Base-by-base conservation (phyloP, 2,113 vertebrate species). In the Lampris megalopsis region DNA sequence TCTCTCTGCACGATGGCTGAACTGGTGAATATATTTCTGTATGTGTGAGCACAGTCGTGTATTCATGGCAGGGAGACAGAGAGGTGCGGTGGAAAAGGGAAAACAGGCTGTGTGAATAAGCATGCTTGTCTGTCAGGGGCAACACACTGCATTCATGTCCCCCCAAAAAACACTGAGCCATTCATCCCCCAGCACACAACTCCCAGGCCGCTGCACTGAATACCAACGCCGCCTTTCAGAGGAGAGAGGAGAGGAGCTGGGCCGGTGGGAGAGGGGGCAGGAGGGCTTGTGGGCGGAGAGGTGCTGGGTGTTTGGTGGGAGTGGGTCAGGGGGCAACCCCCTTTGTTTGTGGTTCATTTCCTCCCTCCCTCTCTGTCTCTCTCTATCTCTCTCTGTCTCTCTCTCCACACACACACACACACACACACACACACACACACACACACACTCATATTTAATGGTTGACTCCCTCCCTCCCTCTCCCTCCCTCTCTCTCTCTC, bases 141-240 rank as follows among this genome's bases (percentile, higher is more conserved):
- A 79, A 77, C 81, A 56, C 72, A 38, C 56, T 73, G 85, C 82
- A 86, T 85, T 91, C 87, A 85, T 77, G 47, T 11, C 49, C 67
- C 71, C 66, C 59, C 50, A 66, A 75, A 70, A 83, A 86, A 93
- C 89, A 93, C 90, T 91, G 82, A 64, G 64, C 80, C 89, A 92
- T 93, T 93, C 90, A 93, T 86, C 42, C 47, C 64, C 24, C 13
- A 61, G 50, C 61, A 43, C 63, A 64, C 59, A 73, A 43, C n/a
- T 59, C 13, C 35, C 43, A 65, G 52, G 61, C 71, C 68, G n/a
- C 67, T 56, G 59, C 66, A 48, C 75, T 87, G 77, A 83, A 72
- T 84, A 77, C 83, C 69, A 76, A 82, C 86, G 60, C 74, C 75
- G 80, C 68, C 38, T 73, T 72, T 69, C 48, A 54, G 70, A 61